phyloP scores from a whole-genome alignment of 2,888 invertebrate genomes.

The Drosophila colorata region DNA sequence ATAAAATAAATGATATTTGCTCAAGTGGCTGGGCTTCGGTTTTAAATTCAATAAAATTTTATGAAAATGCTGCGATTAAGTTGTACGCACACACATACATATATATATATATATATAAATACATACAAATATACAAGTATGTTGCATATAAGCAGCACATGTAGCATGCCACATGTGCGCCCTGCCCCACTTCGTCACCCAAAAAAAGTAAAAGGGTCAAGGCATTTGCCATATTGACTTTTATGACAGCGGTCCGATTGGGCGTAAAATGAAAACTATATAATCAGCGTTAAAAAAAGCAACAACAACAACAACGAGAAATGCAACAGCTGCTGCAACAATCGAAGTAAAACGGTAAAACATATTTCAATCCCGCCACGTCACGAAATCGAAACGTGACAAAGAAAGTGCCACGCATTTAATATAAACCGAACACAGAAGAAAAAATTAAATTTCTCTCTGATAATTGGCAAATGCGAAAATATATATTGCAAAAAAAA shows the following conservation, averaged over 20 bases:
- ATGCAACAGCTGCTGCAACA: slow-evolving; percentile 77
- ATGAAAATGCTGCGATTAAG: slow-evolving; percentile 79
- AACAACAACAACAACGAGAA: slow-evolving; percentile 3
- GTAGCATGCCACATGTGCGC: slow-evolving; percentile 37
- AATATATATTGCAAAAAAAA: not conserved
- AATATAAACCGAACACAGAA: slow-evolving; percentile 6
- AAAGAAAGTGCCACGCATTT: slow-evolving; percentile 22
- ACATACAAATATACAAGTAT: not conserved
- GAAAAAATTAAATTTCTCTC: slow-evolving; percentile 5
- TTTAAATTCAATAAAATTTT: slow-evolving; percentile 82
- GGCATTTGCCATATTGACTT: slow-evolving; percentile 68
- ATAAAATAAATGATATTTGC: slow-evolving; percentile 81
- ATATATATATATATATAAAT: slow-evolving; percentile 18
- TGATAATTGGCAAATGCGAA: slow-evolving; percentile 14
- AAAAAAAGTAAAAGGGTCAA: slow-evolving; percentile 72
- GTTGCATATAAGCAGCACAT: slow-evolving; percentile 35
- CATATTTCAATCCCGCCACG: slow-evolving; percentile 48
- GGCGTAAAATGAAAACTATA: slow-evolving; percentile 64
- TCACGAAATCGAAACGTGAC: slow-evolving; percentile 46
- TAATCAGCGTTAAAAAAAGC: slow-evolving; percentile 63
- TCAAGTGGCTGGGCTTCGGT: slow-evolving; percentile 68
- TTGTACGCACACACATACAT: slow-evolving; percentile 43
- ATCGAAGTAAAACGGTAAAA: slow-evolving; percentile 46
- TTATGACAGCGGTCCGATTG: slow-evolving; percentile 69
- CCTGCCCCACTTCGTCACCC: not conserved